Conservation (phyloP, 37 sponge, comb jelly and placozoan species). For the Petrosia ficiformis region DNA sequence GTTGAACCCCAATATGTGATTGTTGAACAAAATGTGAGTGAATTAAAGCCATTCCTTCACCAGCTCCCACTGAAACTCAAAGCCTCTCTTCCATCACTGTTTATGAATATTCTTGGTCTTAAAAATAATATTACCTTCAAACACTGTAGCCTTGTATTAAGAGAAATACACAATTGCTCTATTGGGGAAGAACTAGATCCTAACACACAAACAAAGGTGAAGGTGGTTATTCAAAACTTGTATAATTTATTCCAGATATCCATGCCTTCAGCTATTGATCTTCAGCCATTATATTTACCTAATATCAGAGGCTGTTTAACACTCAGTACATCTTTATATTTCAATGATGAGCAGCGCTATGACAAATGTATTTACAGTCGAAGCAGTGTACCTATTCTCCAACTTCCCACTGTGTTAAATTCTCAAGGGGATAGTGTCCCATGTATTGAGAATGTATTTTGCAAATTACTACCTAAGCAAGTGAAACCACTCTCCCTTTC, state of each 20-base stretch:
- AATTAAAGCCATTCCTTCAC: slow-evolving; percentile 40
- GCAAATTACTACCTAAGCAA: too few species aligned
- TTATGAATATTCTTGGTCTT: slow-evolving; percentile 19
- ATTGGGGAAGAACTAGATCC: slow-evolving; percentile 2
- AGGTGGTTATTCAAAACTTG: background rate
- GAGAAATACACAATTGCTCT: slow-evolving; percentile 3
- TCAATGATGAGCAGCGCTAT: background rate
- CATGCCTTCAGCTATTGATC: background rate
- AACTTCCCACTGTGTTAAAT: too few species aligned
- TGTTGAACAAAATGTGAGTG: background rate
- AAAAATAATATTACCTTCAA: background rate
- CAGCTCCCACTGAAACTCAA: slow-evolving; percentile 6
- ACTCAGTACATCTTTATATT: background rate
- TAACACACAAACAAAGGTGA: slow-evolving; percentile 27
- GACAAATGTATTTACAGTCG: background rate
- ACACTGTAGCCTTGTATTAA: slow-evolving; percentile 24
- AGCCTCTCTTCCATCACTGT: too few species aligned
- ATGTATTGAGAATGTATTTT: too few species aligned
- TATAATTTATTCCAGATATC: background rate
- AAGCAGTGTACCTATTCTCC: too few species aligned
- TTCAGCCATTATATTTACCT: background rate
- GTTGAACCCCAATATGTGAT: slow-evolving; percentile 39
- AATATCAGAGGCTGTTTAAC: background rate
- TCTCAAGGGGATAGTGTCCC: too few species aligned
- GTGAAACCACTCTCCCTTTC: too few species aligned